Evolutionary conservation across 2,797 vertebrate species (phyloP).

Genomic region (Pantherophis alleghaniensis): DNA sequence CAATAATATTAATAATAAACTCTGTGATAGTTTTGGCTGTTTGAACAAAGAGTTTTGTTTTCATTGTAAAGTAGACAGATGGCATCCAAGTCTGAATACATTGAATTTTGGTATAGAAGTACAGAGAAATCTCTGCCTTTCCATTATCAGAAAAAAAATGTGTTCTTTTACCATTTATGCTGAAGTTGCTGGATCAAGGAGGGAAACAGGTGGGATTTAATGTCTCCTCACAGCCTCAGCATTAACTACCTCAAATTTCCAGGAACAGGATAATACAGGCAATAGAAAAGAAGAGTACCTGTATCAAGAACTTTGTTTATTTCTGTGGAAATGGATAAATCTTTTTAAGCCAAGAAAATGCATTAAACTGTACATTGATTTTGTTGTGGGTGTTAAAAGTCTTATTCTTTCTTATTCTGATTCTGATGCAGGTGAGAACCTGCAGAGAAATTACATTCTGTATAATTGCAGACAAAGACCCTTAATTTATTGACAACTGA

Average conservation of each 20-base stretch:
- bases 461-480: not conserved
- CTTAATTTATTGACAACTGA: not conserved
- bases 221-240: not conserved
- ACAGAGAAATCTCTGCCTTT: not conserved
- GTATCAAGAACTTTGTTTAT: not conserved
- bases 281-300: not conserved
- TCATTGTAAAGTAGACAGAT: not conserved
- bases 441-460: not conserved
- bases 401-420: not conserved
- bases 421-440: not conserved
- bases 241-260: not conserved
- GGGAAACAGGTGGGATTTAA: not conserved
- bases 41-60: not conserved
- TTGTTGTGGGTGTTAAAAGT: not conserved
- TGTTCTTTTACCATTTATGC: not conserved
- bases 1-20: not conserved
- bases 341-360: not conserved
- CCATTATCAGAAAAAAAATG: not conserved
- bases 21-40: not conserved
- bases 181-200: not conserved
- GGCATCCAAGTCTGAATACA: not conserved
- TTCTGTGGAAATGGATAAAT: not conserved
- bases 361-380: not conserved
- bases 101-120: not conserved
- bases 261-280: not conserved